Conservation (phyloP, 1,140 invertebrate genomes). For the Lepidostoma basale region DNA sequence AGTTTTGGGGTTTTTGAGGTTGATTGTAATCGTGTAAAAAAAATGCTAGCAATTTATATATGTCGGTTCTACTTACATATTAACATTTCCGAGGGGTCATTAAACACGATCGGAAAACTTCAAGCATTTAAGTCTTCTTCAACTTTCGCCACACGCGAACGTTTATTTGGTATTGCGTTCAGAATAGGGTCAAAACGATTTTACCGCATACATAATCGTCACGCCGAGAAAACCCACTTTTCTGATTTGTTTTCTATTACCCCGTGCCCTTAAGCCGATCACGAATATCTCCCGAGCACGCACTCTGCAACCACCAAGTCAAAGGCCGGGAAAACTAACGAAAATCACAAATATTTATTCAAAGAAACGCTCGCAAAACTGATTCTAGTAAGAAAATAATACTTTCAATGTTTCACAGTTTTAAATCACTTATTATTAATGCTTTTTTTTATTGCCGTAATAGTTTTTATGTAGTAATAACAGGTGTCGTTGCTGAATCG, state of each 20-base stretch:
- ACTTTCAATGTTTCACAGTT: no score
- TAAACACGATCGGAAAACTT: slow-evolving; percentile 11
- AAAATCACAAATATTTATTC: no score
- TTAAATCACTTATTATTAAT: no score
- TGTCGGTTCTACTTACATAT: slow-evolving; percentile 15
- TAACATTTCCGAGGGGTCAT: slow-evolving; percentile 1
- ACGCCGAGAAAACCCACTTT: slow-evolving; percentile 13
- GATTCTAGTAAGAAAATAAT: no score
- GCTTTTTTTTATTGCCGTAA: no score
- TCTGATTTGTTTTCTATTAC: slow-evolving; percentile 10
- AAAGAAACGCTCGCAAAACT: no score
- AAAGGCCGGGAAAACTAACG: no score
- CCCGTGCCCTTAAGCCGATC: slow-evolving; percentile 1
- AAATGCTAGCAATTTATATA: no score
- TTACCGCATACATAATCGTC: slow-evolving; percentile 21
- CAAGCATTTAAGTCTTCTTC: slow-evolving; percentile 10
- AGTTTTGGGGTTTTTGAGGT: no score
- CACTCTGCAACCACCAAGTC: not conserved
- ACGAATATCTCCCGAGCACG: slow-evolving; percentile 3
- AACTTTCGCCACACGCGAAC: not conserved
- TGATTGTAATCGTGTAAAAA: no score
- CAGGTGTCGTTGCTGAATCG: not conserved
- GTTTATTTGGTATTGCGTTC: slow-evolving; percentile 6
- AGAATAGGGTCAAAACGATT: slow-evolving; percentile 13
- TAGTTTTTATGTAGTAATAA: no score